Evolutionary conservation across 2,113 vertebrate species (phyloP).

Genomic region (Peucedramus taeniatus): DNA sequence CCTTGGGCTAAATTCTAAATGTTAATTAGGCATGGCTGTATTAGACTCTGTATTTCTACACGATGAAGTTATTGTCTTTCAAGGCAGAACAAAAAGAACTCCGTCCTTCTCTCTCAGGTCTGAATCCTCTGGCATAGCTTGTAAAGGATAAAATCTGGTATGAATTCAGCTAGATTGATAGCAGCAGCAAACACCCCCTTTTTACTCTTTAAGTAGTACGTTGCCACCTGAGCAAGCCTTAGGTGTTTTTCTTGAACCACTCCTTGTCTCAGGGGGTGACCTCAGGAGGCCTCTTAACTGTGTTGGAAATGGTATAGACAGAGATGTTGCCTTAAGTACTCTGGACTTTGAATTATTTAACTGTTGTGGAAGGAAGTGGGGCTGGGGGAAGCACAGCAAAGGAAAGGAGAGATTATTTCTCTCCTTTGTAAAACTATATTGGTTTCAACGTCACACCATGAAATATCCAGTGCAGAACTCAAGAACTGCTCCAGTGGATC

Average conservation of each 20-base stretch:
- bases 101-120: background rate
- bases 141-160: background rate
- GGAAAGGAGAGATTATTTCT: background rate
- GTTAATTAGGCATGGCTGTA: background rate
- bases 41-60: background rate
- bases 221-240: slow-evolving; percentile 32
- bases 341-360: slow-evolving; percentile 49
- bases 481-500: slow-evolving; percentile 62
- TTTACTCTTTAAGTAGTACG: background rate
- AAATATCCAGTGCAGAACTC: slow-evolving; percentile 48
- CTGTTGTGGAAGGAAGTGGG: slow-evolving; percentile 18
- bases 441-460: slow-evolving; percentile 23
- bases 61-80: background rate
- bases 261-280: background rate
- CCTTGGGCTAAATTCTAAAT: background rate
- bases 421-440: background rate
- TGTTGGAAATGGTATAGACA: slow-evolving; percentile 1
- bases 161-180: background rate
- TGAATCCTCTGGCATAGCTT: background rate
- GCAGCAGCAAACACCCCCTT: background rate
- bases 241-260: background rate
- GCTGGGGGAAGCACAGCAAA: background rate
- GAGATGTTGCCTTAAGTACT: slow-evolving; percentile 16
- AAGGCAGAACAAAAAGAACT: background rate
- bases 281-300: slow-evolving; percentile 23